Base-by-base conservation (phyloP, 53 echinoderm and acorn worm species). In the Antedon mediterranea region DNA sequence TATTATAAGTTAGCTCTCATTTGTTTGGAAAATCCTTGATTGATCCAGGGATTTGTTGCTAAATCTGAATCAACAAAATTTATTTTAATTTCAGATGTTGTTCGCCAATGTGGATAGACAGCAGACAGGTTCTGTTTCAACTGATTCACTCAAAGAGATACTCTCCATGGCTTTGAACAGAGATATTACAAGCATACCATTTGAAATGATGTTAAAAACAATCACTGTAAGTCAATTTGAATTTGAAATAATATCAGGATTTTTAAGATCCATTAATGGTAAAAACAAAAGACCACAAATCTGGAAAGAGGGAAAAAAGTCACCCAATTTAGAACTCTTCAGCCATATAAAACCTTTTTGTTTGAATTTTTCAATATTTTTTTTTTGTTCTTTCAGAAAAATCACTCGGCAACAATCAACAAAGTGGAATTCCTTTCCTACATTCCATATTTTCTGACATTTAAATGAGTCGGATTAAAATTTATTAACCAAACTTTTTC, bases 351-450 rank as follows among this genome's bases (percentile, higher is more conserved):
- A 11, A 37, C 37, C 6, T 37, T 37, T 37, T n/a, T n/a, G n/a
- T n/a, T n/a, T n/a, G n/a, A n/a, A n/a, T n/a, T n/a, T n/a, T 33
- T 73, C 0, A 75, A 30, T 23, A 9, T 7, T 71, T 78, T 0
- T 71, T 18, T 72, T 77, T 77, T 31, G 75, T 71, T 80, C 71
- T 76, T 29, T 74, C 79, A 34, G 41, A 81, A 85, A 88, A 74
- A 70, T 72, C 78, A 76, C 43, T 82, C 75, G 23, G 85, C 85
- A 34, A 80, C 85, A 44, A 76, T 91, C 34, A 84, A 88, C 81
- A 91, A 91, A 80, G 82, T 91, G 71, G 91, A 91, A 71, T 91
- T 80, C 76, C 83, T 91, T 74, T 85, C 88, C 75, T 85, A 73
- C 78, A 81, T 91, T 71, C 91, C 91, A 32, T 91, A 88, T 82